These are phyloP conservation scores for Thinocorus orbignyianus DNA, from an alignment of 2,113 vertebrate species.

Conservation along the genomic window DNA sequence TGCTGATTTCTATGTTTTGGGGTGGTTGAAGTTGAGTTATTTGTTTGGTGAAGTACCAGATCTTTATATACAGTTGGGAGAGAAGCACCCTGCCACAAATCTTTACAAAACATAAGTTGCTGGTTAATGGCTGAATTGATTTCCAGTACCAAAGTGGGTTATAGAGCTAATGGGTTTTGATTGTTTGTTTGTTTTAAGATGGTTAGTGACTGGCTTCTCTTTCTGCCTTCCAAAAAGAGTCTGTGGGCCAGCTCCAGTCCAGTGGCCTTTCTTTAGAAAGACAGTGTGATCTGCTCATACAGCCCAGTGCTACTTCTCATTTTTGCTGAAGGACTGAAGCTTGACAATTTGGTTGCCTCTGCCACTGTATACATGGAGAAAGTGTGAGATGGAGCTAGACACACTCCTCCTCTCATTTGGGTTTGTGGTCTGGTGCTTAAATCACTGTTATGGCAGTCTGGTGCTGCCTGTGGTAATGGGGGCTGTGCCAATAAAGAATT, in stretches of 20 bases:
- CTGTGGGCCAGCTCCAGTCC: not conserved
- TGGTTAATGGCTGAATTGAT: not conserved
- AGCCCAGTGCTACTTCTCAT: not conserved
- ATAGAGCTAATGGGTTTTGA: not conserved
- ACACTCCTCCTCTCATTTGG: not conserved
- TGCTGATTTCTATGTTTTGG: too few species aligned
- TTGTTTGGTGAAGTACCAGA: too few species aligned
- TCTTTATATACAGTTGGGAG: too few species aligned
- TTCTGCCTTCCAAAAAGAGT: not conserved
- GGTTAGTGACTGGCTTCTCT: not conserved
- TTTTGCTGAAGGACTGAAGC: not conserved
- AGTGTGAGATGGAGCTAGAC: not conserved
- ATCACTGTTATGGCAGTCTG: not conserved
- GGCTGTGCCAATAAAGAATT: not conserved
- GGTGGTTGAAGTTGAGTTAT: too few species aligned
- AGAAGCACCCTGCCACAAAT: not conserved
- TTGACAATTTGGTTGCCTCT: not conserved
- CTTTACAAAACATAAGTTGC: not conserved
- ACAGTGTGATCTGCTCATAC: not conserved
- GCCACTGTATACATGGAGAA: not conserved
- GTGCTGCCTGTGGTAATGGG: not conserved
- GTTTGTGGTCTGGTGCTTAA: not conserved
- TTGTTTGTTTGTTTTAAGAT: not conserved
- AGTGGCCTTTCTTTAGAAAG: not conserved
- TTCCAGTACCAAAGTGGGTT: not conserved